Percentiles rank a stretch among this genome's conserved stretches.
These are phyloP conservation scores for Salvelinus namaycush DNA, from an alignment of 2,113 vertebrate species.

Conservation along the genomic window DNA sequence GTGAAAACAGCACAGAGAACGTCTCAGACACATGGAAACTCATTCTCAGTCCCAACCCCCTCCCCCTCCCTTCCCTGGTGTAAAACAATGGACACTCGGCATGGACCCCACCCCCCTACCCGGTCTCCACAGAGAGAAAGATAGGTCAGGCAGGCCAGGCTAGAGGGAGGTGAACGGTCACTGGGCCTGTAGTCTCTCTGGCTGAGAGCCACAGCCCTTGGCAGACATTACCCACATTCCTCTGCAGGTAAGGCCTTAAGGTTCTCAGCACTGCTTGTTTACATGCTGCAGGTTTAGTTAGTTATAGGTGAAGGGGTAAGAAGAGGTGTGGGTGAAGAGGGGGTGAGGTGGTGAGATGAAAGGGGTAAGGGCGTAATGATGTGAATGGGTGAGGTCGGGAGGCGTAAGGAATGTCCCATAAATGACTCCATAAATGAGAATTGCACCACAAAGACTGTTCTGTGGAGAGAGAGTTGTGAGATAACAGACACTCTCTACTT, in stretches of 20 bases:
- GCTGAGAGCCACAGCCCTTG: constrained; percentile 44
- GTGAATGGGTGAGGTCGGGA: not conserved
- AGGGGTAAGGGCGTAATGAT: not conserved
- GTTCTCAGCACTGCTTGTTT: not conserved
- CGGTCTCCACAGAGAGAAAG: no score
- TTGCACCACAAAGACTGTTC: not conserved
- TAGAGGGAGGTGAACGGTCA: constrained; percentile 18
- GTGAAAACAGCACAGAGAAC: not conserved
- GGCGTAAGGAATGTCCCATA: no score
- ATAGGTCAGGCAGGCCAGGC: no score
- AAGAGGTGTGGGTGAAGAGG: not conserved
- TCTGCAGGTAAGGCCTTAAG: constrained; percentile 3
- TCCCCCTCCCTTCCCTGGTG: not conserved
- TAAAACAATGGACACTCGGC: not conserved
- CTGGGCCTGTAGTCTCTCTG: constrained; percentile 41
- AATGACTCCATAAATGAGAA: no score
- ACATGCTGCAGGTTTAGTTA: not conserved
- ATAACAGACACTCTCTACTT: not conserved
- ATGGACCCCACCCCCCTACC: not conserved
- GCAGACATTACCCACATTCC: constrained; percentile 42
- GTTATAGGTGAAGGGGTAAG: not conserved
- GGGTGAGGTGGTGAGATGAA: not conserved
- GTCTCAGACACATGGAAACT: constrained; percentile 6
- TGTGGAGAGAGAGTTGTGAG: not conserved
- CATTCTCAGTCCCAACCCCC: not conserved